Conservation (phyloP, 2,888 invertebrate species). For the Acleris laterana region DNA sequence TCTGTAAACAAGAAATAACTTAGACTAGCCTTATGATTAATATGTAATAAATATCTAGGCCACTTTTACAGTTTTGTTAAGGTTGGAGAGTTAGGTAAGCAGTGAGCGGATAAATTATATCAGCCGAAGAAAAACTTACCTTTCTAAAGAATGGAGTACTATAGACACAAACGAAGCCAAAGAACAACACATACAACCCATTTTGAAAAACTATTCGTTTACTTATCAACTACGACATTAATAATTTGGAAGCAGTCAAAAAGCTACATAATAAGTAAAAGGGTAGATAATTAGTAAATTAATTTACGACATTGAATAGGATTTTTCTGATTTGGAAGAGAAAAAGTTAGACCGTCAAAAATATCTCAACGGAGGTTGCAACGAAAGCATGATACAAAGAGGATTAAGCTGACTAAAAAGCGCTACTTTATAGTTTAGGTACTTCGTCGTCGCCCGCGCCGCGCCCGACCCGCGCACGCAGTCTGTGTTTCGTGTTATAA, state of each 20-base stretch:
- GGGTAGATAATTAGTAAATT: background rate
- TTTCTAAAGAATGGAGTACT: constrained; percentile 68
- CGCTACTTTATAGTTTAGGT: too few relatives aligned
- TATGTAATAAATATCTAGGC: too few relatives aligned
- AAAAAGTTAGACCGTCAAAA: background rate
- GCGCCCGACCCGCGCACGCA: too few relatives aligned
- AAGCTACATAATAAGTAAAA: background rate
- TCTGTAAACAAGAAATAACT: constrained; percentile 50
- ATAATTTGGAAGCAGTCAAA: constrained; percentile 5
- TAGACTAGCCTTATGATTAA: background rate
- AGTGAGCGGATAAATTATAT: too few relatives aligned
- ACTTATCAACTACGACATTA: constrained; percentile 3
- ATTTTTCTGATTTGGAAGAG: background rate
- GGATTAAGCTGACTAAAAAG: too few relatives aligned
- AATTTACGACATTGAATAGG: constrained; percentile 4
- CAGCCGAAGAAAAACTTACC: constrained; percentile 49
- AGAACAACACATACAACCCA: constrained; percentile 75
- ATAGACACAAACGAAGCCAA: constrained; percentile 69
- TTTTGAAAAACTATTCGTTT: constrained; percentile 48
- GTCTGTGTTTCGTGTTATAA: too few relatives aligned
- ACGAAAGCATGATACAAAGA: too few relatives aligned
- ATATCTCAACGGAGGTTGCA: too few relatives aligned
- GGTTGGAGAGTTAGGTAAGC: too few relatives aligned
- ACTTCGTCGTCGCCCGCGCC: too few relatives aligned
- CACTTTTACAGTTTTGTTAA: too few relatives aligned